These are phyloP conservation scores for Girardinus metallicus DNA, from an alignment of 2,797 vertebrate genomes.

Conservation along the genomic window DNA sequence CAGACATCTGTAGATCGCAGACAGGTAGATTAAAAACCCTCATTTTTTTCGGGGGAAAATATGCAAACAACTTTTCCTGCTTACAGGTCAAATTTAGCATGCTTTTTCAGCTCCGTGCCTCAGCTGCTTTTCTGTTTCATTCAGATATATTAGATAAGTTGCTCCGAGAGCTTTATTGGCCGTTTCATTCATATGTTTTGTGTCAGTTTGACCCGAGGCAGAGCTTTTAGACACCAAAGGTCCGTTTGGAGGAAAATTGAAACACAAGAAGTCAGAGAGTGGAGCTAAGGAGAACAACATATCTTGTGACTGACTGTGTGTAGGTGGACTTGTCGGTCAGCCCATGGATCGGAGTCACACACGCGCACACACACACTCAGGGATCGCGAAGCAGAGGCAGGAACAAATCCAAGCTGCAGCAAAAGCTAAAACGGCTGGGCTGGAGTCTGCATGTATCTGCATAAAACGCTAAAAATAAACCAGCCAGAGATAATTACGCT, in stretches of 20 bases:
- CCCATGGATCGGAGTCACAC: conserved; percentile 31
- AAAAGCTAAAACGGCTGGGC: not conserved
- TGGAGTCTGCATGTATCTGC: not conserved
- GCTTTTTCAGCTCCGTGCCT: not conserved
- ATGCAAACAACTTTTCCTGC: conserved; percentile 44
- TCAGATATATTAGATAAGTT: not conserved
- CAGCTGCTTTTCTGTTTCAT: not conserved
- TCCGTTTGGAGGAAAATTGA: not conserved
- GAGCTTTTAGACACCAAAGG: not conserved
- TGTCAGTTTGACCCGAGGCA: not conserved
- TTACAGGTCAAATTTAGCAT: not conserved
- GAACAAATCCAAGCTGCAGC: not conserved
- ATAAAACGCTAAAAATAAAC: not conserved
- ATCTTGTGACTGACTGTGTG: conserved; percentile 59
- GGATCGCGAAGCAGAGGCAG: not conserved
- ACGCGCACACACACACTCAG: not conserved
- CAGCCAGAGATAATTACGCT: not conserved
- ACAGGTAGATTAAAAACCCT: conserved; percentile 40
- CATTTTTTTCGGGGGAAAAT: conserved; percentile 24
- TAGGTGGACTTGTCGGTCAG: conserved; percentile 65
- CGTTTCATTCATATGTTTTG: not conserved
- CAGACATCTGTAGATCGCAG: conserved; percentile 40
- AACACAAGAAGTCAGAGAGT: conserved; percentile 9
- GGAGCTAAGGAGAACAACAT: conserved; percentile 21
- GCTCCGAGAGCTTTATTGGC: not conserved